Conservation (phyloP, 2,113 vertebrate species). For the Pelecanoides urinatrix region DNA sequence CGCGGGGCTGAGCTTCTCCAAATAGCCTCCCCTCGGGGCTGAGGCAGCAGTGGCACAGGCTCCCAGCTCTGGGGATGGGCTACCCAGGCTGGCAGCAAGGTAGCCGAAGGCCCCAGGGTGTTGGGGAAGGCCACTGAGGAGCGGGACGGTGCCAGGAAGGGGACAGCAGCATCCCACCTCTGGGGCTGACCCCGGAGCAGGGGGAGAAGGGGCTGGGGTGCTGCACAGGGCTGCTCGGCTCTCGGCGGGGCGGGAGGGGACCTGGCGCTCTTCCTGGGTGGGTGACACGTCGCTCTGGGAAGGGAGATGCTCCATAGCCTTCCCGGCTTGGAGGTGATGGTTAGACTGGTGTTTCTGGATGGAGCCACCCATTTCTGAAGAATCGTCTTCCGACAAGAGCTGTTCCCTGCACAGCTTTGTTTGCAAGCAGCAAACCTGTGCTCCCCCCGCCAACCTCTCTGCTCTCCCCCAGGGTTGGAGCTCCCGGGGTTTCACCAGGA, state of each 20-base stretch:
- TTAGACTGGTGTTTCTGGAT: not conserved
- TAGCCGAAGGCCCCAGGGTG: not conserved
- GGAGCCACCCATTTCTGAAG: not conserved
- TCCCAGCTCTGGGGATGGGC: not conserved
- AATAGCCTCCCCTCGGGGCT: not conserved
- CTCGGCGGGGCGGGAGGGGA: not conserved
- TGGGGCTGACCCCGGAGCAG: fast-evolving
- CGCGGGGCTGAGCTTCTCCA: not conserved
- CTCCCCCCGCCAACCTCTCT: not conserved
- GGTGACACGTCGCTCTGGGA: not conserved
- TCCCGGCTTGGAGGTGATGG: not conserved
- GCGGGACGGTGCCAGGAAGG: not conserved
- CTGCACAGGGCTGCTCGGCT: not conserved
- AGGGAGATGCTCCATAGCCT: not conserved
- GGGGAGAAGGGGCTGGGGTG: not conserved
- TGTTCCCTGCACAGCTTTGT: not conserved
- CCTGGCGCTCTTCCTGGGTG: not conserved
- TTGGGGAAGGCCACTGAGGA: not conserved
- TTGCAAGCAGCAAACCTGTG: not conserved
- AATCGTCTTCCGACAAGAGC: not conserved
- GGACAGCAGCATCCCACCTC: not conserved
- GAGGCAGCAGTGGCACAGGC: not conserved
- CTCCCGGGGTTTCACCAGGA: fast-evolving
- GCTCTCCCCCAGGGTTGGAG: not conserved
- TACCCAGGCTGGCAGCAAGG: not conserved